phyloP scores from a whole-genome alignment of 2,113 vertebrate genomes.

The Prunella fulvescens region DNA sequence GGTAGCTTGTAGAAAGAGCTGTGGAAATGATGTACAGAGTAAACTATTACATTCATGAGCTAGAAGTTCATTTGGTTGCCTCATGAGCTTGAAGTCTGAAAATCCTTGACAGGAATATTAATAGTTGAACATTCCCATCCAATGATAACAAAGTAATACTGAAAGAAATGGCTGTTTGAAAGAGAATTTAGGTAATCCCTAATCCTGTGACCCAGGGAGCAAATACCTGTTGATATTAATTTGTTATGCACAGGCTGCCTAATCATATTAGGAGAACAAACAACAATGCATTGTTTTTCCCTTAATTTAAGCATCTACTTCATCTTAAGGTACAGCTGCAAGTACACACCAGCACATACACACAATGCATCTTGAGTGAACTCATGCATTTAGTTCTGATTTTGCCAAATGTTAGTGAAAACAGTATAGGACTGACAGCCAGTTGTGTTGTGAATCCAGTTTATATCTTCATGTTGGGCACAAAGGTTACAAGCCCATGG shows the following conservation, averaged over 20 bases:
- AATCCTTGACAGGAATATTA: conserved; percentile 9
- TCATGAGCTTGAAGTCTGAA: conserved; percentile 15
- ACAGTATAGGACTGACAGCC: background rate
- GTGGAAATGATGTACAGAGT: background rate
- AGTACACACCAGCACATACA: background rate
- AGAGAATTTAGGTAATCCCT: conserved; percentile 3
- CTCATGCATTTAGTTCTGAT: background rate
- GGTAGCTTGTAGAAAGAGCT: background rate
- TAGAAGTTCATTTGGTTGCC: background rate
- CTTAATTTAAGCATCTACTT: background rate
- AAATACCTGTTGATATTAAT: conserved; percentile 30
- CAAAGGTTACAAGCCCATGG: background rate
- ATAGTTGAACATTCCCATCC: background rate
- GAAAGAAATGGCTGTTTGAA: conserved; percentile 13
- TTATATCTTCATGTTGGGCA: background rate
- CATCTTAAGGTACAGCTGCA: background rate
- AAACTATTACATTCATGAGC: background rate
- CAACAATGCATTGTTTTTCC: background rate
- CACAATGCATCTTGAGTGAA: background rate
- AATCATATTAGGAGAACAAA: background rate
- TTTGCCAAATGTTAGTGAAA: background rate
- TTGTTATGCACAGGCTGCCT: background rate
- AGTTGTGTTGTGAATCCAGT: background rate
- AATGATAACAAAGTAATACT: background rate
- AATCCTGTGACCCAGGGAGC: conserved; percentile 12